These are phyloP conservation scores for Aphaenogaster ashmeadi DNA, from an alignment of 1,140 invertebrate genomes.

Conservation along the genomic window DNA sequence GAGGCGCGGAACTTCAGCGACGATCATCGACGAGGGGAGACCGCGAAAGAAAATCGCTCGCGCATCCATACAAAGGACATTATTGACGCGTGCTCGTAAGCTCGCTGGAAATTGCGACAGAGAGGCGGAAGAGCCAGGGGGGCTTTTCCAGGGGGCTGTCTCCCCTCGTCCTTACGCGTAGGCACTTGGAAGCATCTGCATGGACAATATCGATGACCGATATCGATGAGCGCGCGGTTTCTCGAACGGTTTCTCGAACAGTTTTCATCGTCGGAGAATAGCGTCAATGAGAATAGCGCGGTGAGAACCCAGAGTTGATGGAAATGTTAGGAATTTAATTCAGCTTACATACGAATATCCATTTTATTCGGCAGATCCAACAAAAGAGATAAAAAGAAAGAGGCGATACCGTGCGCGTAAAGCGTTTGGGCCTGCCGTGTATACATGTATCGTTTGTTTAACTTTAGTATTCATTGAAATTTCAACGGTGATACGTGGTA, in stretches of 20 bases:
- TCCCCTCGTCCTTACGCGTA: neutral
- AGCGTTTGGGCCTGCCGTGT: neutral
- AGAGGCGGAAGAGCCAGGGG: neutral
- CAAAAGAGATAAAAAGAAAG: neutral
- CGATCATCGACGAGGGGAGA: too few species aligned
- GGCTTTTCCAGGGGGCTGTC: neutral
- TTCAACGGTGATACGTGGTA: neutral
- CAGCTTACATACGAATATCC: conserved; percentile 13
- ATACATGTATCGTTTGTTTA: neutral
- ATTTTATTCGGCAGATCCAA: neutral
- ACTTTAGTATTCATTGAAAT: conserved; percentile 52
- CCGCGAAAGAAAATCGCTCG: conserved; percentile 24
- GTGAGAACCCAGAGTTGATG: neutral
- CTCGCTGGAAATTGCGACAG: conserved; percentile 2
- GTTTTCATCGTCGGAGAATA: conserved; percentile 22
- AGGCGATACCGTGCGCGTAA: neutral
- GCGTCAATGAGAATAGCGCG: conserved; percentile 4
- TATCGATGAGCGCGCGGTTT: conserved; percentile 42
- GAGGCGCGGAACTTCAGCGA: neutral
- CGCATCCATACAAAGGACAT: conserved; percentile 12
- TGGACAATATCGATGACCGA: conserved; percentile 50
- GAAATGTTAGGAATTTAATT: conserved; percentile 45
- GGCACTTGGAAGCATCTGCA: conserved; percentile 14
- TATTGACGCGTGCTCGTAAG: conserved; percentile 28
- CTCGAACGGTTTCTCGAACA: conserved; percentile 26